Evolutionary conservation across 1,140 invertebrate species (phyloP).

Genomic region (Hyles euphorbiae): DNA sequence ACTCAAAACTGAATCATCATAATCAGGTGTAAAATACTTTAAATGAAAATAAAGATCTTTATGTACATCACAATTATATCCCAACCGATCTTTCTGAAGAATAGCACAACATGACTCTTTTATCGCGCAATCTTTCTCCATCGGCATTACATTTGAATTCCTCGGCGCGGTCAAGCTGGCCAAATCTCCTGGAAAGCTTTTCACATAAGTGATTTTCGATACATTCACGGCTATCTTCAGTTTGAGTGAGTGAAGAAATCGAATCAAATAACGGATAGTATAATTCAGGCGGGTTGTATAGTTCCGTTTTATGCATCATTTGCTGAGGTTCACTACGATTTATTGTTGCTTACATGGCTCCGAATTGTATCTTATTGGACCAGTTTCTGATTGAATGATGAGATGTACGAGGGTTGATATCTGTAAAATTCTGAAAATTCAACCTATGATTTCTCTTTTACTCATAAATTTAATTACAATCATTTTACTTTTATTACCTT

Average conservation of each 20-base stretch:
- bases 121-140: neutral
- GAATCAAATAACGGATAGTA: conserved; percentile 32
- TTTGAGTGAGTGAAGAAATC: conserved; percentile 20
- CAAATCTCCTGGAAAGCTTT: conserved; percentile 4
- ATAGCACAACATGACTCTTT: conserved; percentile 1
- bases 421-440: too few relatives aligned
- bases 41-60: too few relatives aligned
- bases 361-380: conserved; percentile 1
- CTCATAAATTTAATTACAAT: too few relatives aligned
- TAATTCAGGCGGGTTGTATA: conserved; percentile 35
- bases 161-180: neutral
- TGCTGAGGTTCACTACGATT: conserved; percentile 14
- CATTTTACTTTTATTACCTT: too few relatives aligned
- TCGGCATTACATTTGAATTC: too few relatives aligned
- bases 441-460: too few relatives aligned
- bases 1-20: too few relatives aligned
- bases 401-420: too few relatives aligned
- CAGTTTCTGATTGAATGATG: neutral
- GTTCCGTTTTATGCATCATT: conserved; percentile 46
- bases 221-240: conserved; percentile 16
- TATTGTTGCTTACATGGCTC: conserved; percentile 9
- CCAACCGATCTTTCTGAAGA: neutral
- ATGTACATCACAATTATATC: too few relatives aligned
- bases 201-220: conserved; percentile 21
- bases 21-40: too few relatives aligned